Conservation (phyloP, 2,113 vertebrate genomes). For the Mastomys natalensis region DNA sequence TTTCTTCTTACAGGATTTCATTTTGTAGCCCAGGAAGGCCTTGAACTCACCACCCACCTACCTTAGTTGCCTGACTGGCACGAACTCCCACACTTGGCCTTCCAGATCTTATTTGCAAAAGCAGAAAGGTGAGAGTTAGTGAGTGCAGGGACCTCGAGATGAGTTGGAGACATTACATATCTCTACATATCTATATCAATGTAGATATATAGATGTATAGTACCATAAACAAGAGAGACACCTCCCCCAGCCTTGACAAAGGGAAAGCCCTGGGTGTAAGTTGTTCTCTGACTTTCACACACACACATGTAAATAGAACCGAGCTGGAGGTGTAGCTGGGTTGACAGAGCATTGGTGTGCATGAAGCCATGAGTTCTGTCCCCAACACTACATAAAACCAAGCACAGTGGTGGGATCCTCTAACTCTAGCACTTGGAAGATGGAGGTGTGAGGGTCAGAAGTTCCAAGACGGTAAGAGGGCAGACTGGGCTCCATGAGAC, state of each 20-base stretch:
- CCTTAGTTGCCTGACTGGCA: not conserved
- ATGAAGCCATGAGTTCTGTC: not conserved
- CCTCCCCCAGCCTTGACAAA: too few species aligned
- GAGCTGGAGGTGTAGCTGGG: not conserved
- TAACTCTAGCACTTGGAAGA: not conserved
- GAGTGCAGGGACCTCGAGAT: not conserved
- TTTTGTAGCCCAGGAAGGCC: not conserved
- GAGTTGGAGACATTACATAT: not conserved
- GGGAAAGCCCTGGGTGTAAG: not conserved
- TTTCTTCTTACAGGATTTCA: not conserved
- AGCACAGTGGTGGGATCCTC: not conserved
- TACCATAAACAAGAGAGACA: not conserved
- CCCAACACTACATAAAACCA: not conserved
- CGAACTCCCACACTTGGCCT: not conserved
- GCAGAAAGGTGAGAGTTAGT: not conserved
- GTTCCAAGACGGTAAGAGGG: not conserved
- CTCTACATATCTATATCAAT: not conserved
- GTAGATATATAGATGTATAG: not conserved
- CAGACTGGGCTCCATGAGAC: not conserved
- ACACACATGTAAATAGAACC: not conserved
- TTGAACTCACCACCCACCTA: not conserved
- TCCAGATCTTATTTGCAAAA: not conserved
- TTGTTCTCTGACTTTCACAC: not conserved
- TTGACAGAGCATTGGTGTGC: not conserved
- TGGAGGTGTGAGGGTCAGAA: not conserved